A percentile compares a stretch with the other conserved stretches of the same genome.
phyloP scores from a whole-genome alignment of 2,888 invertebrate genomes.

The Beris chalybata region DNA sequence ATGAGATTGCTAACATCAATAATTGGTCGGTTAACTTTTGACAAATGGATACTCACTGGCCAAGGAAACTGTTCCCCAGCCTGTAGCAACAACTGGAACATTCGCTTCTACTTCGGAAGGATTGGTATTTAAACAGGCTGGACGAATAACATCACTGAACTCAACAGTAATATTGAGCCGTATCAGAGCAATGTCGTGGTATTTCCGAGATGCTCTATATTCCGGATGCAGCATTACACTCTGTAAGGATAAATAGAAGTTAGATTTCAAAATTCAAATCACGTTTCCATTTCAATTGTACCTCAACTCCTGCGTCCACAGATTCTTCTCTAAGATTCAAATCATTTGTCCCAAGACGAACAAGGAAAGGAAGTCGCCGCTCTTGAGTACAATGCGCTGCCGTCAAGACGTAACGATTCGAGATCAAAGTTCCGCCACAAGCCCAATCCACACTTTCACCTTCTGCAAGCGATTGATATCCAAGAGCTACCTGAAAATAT shows the following conservation, averaged over 20 bases:
- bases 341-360: conserved; percentile 45
- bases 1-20: conserved; percentile 19
- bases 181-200: conserved; percentile 45
- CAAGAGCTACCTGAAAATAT: conserved; percentile 43
- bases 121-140: conserved; percentile 43
- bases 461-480: conserved; percentile 41
- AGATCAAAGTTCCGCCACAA: conserved; percentile 50
- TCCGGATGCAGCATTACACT: conserved; percentile 36
- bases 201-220: conserved; percentile 33
- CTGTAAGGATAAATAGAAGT: conserved; percentile 27
- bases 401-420: conserved; percentile 47
- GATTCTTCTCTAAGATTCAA: conserved; percentile 30
- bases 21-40: conserved; percentile 35
- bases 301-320: conserved; percentile 43
- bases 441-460: conserved; percentile 37
- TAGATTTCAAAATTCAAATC: background rate
- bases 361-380: conserved; percentile 43
- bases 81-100: conserved; percentile 40
- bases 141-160: conserved; percentile 37
- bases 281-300: conserved; percentile 34
- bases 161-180: conserved; percentile 34
- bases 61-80: conserved; percentile 42
- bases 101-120: conserved; percentile 33
- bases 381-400: conserved; percentile 50
- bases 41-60: conserved; percentile 3